Percentiles rank a stretch among this genome's conserved stretches.
phyloP scores from a whole-genome alignment of 2,888 invertebrate genomes.

The Andrena bucephala region DNA sequence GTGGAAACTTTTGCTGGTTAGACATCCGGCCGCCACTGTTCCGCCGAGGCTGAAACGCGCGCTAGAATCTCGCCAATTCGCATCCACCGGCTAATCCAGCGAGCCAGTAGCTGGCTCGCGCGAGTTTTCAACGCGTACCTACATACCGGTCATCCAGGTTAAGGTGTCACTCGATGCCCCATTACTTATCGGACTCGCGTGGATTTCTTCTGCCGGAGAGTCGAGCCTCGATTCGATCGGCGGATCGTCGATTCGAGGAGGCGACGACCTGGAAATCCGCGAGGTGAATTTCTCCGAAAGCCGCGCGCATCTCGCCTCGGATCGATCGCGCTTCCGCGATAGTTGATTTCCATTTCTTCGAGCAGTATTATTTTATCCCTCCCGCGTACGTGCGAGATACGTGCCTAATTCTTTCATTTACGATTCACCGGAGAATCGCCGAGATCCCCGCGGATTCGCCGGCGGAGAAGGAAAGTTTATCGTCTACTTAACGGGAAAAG shows the following conservation, averaged over 20 bases:
- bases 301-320: not conserved
- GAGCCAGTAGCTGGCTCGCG: conserved; percentile 40
- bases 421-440: not conserved
- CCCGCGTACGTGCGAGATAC: not conserved
- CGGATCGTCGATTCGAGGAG: conserved; percentile 32
- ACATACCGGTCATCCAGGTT: conserved; percentile 77
- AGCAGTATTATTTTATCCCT: not conserved
- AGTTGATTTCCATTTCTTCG: not conserved
- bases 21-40: conserved; percentile 66
- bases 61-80: conserved; percentile 80
- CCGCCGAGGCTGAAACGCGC: conserved; percentile 75
- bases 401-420: not conserved
- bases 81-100: conserved; percentile 74
- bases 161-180: conserved; percentile 76
- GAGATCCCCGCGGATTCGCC: not conserved
- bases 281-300: conserved; percentile 50
- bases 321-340: not conserved
- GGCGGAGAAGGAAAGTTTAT: not conserved
- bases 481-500: not conserved
- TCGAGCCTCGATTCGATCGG: conserved; percentile 51
- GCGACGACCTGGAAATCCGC: conserved; percentile 60
- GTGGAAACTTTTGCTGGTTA: conserved; percentile 45
- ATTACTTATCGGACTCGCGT: conserved; percentile 59
- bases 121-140: conserved; percentile 54
- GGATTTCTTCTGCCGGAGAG: conserved; percentile 50